phyloP scores from a whole-genome alignment of 2,888 invertebrate genomes.

The Isoperla grammatica region DNA sequence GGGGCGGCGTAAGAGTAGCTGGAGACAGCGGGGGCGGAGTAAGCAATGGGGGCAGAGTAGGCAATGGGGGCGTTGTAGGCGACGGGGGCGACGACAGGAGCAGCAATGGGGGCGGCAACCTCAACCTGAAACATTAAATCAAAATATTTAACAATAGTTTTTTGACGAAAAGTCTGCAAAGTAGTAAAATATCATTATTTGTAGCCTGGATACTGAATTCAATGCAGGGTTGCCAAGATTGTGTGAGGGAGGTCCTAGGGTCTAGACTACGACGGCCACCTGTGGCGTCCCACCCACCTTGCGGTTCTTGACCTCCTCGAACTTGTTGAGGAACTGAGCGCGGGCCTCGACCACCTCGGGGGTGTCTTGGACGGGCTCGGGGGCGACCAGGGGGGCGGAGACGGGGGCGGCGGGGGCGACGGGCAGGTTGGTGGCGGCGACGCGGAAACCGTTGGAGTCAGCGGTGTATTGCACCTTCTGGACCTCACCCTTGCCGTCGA shows the following conservation, averaged over 20 bases:
- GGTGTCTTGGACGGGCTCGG: constrained; percentile 4
- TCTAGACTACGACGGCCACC: no score
- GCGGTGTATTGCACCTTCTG: constrained; percentile 56
- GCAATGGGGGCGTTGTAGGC: constrained; percentile 56
- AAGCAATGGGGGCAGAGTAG: constrained; percentile 28
- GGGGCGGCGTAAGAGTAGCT: neutral
- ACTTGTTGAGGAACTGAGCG: neutral
- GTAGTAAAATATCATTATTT: no score
- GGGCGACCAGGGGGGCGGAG: constrained; percentile 14
- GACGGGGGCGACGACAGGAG: constrained; percentile 53
- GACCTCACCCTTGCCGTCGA: constrained; percentile 35
- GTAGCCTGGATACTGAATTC: no score
- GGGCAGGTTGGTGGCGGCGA: constrained; percentile 57
- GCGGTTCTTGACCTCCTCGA: constrained; percentile 19
- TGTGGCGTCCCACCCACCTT: neutral
- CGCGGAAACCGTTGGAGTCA: constrained; percentile 55
- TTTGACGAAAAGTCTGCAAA: no score
- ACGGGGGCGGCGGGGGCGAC: constrained; percentile 39
- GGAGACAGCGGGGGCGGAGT: neutral
- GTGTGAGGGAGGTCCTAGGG: no score
- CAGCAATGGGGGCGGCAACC: no score
- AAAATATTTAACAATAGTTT: no score
- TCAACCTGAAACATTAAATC: no score
- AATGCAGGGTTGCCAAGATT: no score
- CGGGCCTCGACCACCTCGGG: constrained; percentile 7